These are phyloP conservation scores for Apomyelois bistriatella DNA, from an alignment of 2,888 invertebrate genomes.

Conservation along the genomic window DNA sequence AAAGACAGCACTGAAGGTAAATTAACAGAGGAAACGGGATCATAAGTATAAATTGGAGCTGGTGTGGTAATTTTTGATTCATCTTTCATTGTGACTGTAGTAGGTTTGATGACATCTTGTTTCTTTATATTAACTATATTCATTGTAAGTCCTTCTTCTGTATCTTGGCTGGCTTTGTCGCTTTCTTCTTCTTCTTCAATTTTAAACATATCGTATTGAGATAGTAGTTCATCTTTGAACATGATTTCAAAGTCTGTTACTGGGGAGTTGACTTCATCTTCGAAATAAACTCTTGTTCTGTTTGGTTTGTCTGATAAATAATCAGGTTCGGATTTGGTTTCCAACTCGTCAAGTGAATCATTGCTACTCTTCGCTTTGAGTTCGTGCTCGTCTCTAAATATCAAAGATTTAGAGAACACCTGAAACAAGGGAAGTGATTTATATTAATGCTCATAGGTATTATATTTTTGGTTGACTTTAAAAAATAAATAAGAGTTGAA, in stretches of 20 bases:
- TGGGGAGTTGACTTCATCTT: constrained; percentile 71
- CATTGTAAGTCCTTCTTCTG: constrained; percentile 69
- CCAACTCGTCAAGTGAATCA: constrained; percentile 59
- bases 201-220: constrained; percentile 67
- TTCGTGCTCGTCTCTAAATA: constrained; percentile 72
- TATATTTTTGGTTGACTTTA: too few species aligned
- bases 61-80: constrained; percentile 68
- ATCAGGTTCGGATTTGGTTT: constrained; percentile 71
- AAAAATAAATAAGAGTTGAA: too few species aligned
- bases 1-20: constrained; percentile 56
- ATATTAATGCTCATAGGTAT: too few species aligned
- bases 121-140: constrained; percentile 56
- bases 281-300: constrained; percentile 72
- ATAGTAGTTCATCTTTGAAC: constrained; percentile 73
- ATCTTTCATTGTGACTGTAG: constrained; percentile 66
- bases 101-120: constrained; percentile 68
- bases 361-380: constrained; percentile 53
- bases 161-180: constrained; percentile 55
- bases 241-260: constrained; percentile 77
- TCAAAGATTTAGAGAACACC: constrained; percentile 75
- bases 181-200: constrained; percentile 73
- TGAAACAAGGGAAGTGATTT: constrained; percentile 35
- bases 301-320: constrained; percentile 63
- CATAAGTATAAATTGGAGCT: constrained; percentile 60
- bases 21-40: constrained; percentile 52